phyloP scores from a whole-genome alignment of 2,113 vertebrate species.

The Pedionomus torquatus region DNA sequence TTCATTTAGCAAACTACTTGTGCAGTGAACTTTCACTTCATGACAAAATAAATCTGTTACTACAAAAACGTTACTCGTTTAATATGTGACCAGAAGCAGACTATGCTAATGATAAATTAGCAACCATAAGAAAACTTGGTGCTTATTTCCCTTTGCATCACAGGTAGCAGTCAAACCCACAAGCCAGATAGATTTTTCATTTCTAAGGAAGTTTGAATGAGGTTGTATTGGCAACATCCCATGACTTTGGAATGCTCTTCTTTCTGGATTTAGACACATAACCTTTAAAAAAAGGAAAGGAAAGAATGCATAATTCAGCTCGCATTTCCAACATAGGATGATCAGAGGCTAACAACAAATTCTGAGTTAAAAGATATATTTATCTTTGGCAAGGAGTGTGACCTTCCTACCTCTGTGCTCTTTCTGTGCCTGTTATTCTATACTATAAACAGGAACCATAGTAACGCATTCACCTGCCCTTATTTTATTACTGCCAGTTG shows the following conservation, averaged over 20 bases:
- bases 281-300: background rate
- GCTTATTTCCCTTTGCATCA: background rate
- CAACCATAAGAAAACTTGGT: background rate
- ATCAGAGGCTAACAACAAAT: background rate
- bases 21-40: background rate
- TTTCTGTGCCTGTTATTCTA: conserved; percentile 10
- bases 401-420: background rate
- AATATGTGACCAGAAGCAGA: background rate
- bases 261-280: background rate
- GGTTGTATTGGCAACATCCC: background rate
- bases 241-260: background rate
- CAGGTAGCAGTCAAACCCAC: background rate
- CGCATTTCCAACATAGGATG: background rate
- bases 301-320: background rate
- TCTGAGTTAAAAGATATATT: background rate
- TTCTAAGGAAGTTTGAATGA: background rate
- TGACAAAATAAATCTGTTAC: background rate
- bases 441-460: conserved; percentile 66
- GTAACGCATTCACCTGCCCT: conserved; percentile 64
- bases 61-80: background rate
- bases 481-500: conserved; percentile 57
- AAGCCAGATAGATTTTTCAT: background rate
- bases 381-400: background rate
- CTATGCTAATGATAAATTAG: background rate
- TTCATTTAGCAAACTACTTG: background rate